A percentile compares a stretch with the other conserved stretches of the same genome.
Evolutionary conservation across 2,113 vertebrate genomes (phyloP).

Genomic region (Petromus typicus): DNA sequence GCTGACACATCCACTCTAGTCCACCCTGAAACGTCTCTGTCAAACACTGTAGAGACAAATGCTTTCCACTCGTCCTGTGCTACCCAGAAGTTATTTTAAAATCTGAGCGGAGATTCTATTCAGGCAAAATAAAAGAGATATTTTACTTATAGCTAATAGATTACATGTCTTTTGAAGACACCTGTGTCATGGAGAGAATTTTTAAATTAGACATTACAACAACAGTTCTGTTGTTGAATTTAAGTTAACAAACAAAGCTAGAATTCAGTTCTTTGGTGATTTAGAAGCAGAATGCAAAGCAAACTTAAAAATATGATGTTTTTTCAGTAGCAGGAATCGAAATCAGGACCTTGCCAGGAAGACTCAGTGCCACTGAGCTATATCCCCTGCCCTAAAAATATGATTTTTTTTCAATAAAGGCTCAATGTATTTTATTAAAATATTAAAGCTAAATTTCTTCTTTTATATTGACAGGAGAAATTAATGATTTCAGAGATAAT

Average conservation of each 20-base stretch:
- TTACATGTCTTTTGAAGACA: constrained; percentile 12
- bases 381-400: background rate
- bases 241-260: background rate
- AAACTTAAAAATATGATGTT: constrained; percentile 31
- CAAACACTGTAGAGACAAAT: constrained; percentile 7
- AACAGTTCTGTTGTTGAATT: constrained; percentile 15
- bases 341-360: no score
- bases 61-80: background rate
- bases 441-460: constrained; percentile 2
- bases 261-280: constrained; percentile 37
- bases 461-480: background rate
- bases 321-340: no score
- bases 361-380: no score
- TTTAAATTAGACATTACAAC: constrained; percentile 22
- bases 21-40: background rate
- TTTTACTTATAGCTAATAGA: constrained; percentile 47
- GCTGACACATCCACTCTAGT: background rate
- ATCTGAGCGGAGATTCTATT: background rate
- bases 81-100: constrained; percentile 7
- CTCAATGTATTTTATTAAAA: constrained; percentile 8
- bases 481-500: background rate
- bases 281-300: constrained; percentile 5
- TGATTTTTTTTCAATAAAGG: background rate
- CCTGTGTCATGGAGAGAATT: background rate
- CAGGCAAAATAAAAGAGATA: background rate